phyloP scores from a whole-genome alignment of 2,888 invertebrate species.

The Spisula solida region DNA sequence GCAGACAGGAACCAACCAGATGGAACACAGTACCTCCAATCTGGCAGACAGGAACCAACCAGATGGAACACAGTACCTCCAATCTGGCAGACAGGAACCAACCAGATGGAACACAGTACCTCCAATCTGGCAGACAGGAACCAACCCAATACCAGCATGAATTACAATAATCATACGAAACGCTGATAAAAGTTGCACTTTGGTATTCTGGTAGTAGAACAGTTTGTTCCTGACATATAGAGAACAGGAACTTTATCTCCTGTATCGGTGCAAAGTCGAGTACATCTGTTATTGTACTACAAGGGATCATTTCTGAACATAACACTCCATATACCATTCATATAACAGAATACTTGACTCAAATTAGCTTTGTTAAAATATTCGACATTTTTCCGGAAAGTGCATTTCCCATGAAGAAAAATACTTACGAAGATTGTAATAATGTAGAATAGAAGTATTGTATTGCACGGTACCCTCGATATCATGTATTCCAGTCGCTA shows the following conservation, averaged over 20 bases:
- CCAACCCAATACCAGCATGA: neutral
- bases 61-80: neutral
- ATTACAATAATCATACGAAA: neutral
- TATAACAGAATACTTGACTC: neutral
- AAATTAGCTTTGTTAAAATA: conserved; percentile 30
- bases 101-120: neutral
- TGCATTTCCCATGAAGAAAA: conserved; percentile 19
- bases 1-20: conserved; percentile 12
- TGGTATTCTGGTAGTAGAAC: neutral
- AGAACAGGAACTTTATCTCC: neutral
- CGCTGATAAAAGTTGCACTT: neutral
- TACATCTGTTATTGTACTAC: conserved; percentile 5
- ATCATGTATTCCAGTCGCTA: neutral
- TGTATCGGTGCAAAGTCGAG: neutral
- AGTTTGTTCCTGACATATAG: neutral
- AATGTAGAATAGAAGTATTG: conserved; percentile 14
- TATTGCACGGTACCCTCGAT: neutral
- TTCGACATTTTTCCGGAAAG: neutral
- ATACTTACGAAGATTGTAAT: neutral
- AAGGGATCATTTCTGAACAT: neutral
- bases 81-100: neutral
- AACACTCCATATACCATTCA: neutral
- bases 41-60: no score
- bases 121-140: neutral
- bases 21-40: no score